Percentiles rank a stretch among this genome's conserved stretches.
phyloP scores from a whole-genome alignment of 2,113 vertebrate species.

The Chlamydotis undulata region DNA sequence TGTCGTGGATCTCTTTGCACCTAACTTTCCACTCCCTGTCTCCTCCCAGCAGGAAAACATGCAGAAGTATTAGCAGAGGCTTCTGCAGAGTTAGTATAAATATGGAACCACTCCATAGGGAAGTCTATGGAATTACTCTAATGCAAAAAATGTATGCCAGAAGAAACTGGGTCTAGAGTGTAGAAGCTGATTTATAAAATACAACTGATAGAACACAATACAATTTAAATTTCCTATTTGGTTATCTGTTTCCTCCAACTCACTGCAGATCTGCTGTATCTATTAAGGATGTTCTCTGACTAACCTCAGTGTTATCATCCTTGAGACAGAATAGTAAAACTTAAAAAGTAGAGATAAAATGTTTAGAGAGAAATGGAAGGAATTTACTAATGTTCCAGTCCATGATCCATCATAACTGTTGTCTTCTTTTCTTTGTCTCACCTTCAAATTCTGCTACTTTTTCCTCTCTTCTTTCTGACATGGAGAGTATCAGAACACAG shows the following conservation, averaged over 20 bases:
- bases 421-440: background rate
- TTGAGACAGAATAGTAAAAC: background rate
- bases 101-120: background rate
- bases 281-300: background rate
- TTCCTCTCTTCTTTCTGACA: background rate
- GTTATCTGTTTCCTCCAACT: background rate
- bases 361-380: background rate
- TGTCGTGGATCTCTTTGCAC: background rate
- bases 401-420: background rate
- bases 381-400: background rate
- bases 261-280: background rate
- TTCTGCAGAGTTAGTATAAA: background rate
- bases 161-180: background rate
- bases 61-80: background rate
- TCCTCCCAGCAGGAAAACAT: background rate
- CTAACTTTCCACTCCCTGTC: background rate
- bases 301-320: background rate
- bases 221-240: background rate
- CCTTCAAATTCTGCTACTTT: background rate
- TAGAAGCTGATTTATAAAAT: background rate
- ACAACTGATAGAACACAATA: background rate
- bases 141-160: background rate
- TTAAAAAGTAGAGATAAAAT: background rate
- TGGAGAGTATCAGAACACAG: background rate
- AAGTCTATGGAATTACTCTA: background rate